A percentile compares a stretch with the other conserved stretches of the same genome.
Conservation (phyloP, 2,888 invertebrate species). For the Thera britannica region DNA sequence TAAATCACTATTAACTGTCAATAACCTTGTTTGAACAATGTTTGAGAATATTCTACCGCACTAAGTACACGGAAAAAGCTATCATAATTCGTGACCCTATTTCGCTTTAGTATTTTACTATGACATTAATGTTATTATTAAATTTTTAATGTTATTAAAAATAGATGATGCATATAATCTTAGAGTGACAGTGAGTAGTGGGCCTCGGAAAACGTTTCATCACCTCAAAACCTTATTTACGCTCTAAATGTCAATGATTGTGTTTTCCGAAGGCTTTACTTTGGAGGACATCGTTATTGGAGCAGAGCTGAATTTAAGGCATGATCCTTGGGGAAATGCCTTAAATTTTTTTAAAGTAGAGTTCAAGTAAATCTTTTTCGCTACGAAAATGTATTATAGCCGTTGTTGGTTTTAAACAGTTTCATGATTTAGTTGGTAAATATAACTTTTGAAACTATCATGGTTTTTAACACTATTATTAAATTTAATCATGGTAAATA, state of each 20-base stretch:
- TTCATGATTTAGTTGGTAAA: neutral
- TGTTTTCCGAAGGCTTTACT: conserved; percentile 43
- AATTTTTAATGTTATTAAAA: too few species aligned
- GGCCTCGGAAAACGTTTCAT: conserved; percentile 56
- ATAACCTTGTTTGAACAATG: too few species aligned
- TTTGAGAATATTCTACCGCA: too few species aligned
- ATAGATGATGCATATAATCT: conserved; percentile 33
- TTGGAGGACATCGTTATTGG: conserved; percentile 37
- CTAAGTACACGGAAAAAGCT: too few species aligned
- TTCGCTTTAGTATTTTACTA: too few species aligned
- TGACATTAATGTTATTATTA: too few species aligned
- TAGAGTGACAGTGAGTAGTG: conserved; percentile 40
- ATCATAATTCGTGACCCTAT: too few species aligned
- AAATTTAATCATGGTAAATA: too few species aligned
- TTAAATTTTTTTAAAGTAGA: conserved; percentile 11
- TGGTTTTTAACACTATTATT: too few species aligned
- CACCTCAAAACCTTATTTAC: conserved; percentile 53
- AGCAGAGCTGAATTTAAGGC: conserved; percentile 35
- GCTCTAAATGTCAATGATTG: conserved; percentile 52
- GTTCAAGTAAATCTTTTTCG: neutral
- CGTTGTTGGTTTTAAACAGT: neutral
- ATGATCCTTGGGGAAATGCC: conserved; percentile 7
- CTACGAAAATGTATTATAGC: neutral
- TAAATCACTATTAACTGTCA: too few species aligned
- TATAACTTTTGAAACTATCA: too few species aligned